Evolutionary conservation across 2,888 invertebrate genomes (phyloP), one percentile per base, ranked within the genome.

Genomic region (Ecdyonurus torrentis): DNA sequence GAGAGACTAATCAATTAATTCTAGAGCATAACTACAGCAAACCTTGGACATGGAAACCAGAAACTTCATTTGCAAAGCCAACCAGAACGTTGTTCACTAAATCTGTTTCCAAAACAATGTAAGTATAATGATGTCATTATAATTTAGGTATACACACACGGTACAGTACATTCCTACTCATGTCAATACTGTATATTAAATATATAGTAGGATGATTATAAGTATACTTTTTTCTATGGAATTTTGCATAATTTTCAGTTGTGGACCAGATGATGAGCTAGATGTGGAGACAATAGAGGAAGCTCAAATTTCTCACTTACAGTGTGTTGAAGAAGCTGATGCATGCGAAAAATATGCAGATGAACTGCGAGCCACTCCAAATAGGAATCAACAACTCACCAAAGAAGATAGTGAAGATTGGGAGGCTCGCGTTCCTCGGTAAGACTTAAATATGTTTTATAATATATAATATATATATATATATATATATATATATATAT

Each of bases 1-100:
- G 76, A 58, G 67, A 71, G n/a, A 72, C 75, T 66, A 66, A 74
- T 2, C 75, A 83, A 7, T 50, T 62, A 53, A 69, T 78, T 65
- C 79, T 84, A 73, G 89, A 89, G 70, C 89, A 89, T 70, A 81
- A 83, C 69, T 89, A 89, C 70, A 81, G 86, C 7, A 80, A 85
- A 67, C 85, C 87, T 61, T 82, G 83, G 77, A 83, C 83, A 70
- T 82, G 83, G 76, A 79, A 81, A 66, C 82, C 84, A 15, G 84
- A 84, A 69, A 79, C 81, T 60, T 76, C 78, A 69, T 81, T 82
- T 71, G 78, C 83, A 2, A 78, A 81, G 64, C 84, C 85, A 1
- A 69, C 74, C 0, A 69, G 71, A 25, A 71, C 71, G 63, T 69
- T 77, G 2, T 77, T 74, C 66, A 73, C 75, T 72, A 50, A 23